Conservation (phyloP, 2,113 vertebrate species). For the Triplophysa dalaica region DNA sequence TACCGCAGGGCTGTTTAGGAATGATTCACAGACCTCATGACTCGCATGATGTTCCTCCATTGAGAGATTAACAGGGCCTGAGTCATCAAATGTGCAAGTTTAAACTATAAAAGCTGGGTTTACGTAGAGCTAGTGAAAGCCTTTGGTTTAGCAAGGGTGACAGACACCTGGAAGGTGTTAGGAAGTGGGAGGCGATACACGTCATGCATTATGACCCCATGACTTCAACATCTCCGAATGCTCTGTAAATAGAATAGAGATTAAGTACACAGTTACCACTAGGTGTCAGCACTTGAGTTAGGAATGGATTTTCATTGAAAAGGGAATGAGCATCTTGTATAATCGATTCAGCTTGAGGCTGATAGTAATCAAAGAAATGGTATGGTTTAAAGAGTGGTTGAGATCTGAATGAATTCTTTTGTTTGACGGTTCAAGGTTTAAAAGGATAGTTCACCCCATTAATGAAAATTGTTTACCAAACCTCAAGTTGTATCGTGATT, state of each 20-base stretch:
- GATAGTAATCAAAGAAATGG: constrained; percentile 1
- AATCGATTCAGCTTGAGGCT: constrained; percentile 3
- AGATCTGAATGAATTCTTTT: background rate
- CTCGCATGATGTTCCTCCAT: background rate
- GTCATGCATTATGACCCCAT: background rate
- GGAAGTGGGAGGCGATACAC: background rate
- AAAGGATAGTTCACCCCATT: background rate
- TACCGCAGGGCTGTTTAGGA: background rate
- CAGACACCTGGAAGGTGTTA: background rate
- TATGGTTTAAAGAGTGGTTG: background rate
- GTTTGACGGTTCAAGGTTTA: background rate
- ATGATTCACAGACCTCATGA: constrained; percentile 23
- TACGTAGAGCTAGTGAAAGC: background rate
- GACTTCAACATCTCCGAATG: background rate
- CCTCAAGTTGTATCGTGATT: no score
- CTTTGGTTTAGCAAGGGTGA: background rate
- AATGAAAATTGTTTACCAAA: background rate
- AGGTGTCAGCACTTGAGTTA: constrained; percentile 70
- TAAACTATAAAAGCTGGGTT: background rate
- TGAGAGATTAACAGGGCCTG: background rate
- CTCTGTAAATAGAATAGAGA: background rate
- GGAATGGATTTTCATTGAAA: background rate
- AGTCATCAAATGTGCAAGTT: background rate
- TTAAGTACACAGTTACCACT: constrained; percentile 52
- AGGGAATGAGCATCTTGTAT: constrained; percentile 13